Evolutionary conservation across 2,113 vertebrate genomes (phyloP).

Genomic region (Lonchura striata): DNA sequence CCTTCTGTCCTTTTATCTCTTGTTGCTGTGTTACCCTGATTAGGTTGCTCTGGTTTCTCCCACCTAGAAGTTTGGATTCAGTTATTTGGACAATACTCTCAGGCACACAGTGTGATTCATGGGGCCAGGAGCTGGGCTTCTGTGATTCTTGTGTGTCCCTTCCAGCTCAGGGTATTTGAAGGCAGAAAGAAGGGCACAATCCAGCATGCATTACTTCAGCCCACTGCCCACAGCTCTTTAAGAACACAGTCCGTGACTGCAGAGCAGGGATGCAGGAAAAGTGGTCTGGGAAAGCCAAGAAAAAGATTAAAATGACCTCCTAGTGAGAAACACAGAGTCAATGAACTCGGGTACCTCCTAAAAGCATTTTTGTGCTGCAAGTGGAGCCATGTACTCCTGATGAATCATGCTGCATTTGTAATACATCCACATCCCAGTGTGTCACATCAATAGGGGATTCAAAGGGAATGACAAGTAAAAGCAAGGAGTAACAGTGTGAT

Average conservation of each 20-base stretch:
- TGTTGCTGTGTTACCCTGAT: neutral
- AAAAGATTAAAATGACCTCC: neutral
- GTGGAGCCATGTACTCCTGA: neutral
- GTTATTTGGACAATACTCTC: neutral
- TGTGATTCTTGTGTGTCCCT: neutral
- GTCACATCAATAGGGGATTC: constrained; percentile 13
- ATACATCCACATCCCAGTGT: neutral
- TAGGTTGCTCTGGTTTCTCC: neutral
- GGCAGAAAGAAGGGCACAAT: neutral
- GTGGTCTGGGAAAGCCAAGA: neutral
- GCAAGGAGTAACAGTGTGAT: constrained; percentile 8
- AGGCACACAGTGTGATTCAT: neutral
- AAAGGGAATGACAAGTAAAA: constrained; percentile 31
- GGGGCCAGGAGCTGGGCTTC: neutral
- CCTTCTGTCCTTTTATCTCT: neutral
- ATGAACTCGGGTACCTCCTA: neutral
- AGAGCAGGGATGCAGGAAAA: neutral
- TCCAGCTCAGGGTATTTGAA: neutral
- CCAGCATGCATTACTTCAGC: neutral
- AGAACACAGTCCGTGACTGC: neutral
- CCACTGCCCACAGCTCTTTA: neutral
- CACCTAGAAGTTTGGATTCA: neutral
- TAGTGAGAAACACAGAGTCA: neutral
- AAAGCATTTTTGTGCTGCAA: constrained; percentile 27
- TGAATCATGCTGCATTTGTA: constrained; percentile 8